Evolutionary conservation across 2,113 vertebrate genomes (phyloP), one percentile per base, ranked within the genome.

Genomic region (Grus americana): DNA sequence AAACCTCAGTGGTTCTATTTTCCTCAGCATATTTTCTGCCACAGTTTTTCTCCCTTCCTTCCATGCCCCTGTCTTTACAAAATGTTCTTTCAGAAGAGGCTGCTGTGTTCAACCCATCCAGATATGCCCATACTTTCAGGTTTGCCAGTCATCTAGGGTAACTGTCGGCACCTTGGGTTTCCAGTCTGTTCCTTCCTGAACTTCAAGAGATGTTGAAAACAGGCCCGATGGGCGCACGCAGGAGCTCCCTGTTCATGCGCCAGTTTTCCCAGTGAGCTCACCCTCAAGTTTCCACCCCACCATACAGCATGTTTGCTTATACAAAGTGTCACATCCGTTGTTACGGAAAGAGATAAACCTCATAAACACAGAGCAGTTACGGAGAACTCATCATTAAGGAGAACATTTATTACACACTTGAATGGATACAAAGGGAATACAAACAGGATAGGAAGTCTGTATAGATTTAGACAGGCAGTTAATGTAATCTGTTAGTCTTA

Each of bases 291-390:
- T 82, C 50, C 52, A 74, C 49, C 10, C 8, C 26, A 52, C 40
- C 63, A 30, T 21, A 32, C 18, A 34, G 49, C 15, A 6, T 38
- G 16, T 57, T 83, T 59, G 12, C 17, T 72, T 79, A 11, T 32
- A 61, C 10, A 6, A 36, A 86, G 54, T 27, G 21, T 66, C 57
- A 16, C 14, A 65, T 67, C 55, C 0, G 0, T 55, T 57, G 6
- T 62, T 82, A 58, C 0, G 1, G 78, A 75, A 61, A 58, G 78
- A 82, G 46, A 61, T n/a, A 73, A 88, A 90, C 12, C 14, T 0
- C 0, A 52, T 68, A 86, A 91, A 85, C 36, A 65, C 0, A 44
- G 27, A 82, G 24, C 65, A 61, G 40, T 49, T 65, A 58, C 62
- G 55, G 32, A 82, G 54, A 87, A 66, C 20, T 83, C 6, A 1